Evolutionary conservation across 2,888 invertebrate species (phyloP).

Genomic region (Microplitis manilae): DNA sequence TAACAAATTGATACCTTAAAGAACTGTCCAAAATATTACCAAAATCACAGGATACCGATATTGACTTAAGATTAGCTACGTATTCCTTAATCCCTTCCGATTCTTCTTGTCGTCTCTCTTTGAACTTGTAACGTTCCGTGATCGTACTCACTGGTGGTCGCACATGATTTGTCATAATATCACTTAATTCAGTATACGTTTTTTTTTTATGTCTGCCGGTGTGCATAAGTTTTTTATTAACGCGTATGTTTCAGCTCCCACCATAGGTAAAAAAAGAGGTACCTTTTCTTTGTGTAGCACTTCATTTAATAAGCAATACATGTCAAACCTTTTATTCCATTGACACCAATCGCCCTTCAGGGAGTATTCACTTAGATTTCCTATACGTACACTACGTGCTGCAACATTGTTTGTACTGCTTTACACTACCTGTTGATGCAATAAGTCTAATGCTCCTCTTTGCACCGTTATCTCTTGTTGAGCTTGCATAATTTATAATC

Average conservation of each 20-base stretch:
- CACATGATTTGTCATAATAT: background rate
- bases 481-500: too few relatives aligned
- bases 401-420: too few relatives aligned
- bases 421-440: too few relatives aligned
- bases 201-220: background rate
- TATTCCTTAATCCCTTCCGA: constrained; percentile 35
- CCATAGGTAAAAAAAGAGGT: background rate
- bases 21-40: constrained; percentile 4
- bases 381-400: too few relatives aligned
- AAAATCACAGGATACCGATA: constrained; percentile 26
- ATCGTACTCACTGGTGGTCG: background rate
- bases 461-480: too few relatives aligned
- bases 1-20: constrained; percentile 31
- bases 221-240: background rate
- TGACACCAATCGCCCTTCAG: background rate
- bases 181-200: background rate
- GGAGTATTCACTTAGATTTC: background rate
- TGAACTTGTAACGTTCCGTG: background rate
- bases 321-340: background rate
- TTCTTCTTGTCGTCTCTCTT: background rate
- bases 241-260: background rate
- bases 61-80: constrained; percentile 38
- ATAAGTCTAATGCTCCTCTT: too few relatives aligned
- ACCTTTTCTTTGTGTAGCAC: background rate
- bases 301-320: background rate